A percentile compares a stretch with the other conserved stretches of the same genome.
These are phyloP conservation scores for Sinelater perroti DNA, from an alignment of 2,888 invertebrate genomes.

Conservation along the genomic window DNA sequence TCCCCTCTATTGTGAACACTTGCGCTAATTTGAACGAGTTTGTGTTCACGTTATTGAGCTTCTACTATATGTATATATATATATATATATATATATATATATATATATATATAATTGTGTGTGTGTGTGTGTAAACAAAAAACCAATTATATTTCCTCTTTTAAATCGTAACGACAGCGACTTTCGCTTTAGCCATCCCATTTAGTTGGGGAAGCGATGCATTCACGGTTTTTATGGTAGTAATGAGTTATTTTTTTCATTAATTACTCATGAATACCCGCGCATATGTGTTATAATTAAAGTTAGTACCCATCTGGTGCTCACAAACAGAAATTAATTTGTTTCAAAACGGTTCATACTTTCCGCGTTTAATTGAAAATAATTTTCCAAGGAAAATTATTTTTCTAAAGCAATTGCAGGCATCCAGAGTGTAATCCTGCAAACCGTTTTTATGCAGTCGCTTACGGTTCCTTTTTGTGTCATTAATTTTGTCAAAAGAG, in stretches of 20 bases:
- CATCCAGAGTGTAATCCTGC: not conserved
- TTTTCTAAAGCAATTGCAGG: not conserved
- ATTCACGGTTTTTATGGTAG: slow-evolving; percentile 14
- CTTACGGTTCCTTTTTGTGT: too few species aligned
- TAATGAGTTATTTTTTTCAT: slow-evolving; percentile 28
- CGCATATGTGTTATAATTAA: slow-evolving; percentile 29
- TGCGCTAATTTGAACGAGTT: too few species aligned
- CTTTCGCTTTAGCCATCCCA: slow-evolving; percentile 2
- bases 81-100: too few species aligned
- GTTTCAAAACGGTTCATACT: slow-evolving; percentile 25
- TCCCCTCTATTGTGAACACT: too few species aligned
- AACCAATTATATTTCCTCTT: not conserved
- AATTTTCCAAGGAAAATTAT: slow-evolving; percentile 24
- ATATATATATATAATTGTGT: too few species aligned
- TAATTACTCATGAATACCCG: slow-evolving; percentile 29
- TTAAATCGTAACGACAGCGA: too few species aligned
- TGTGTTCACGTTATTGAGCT: too few species aligned
- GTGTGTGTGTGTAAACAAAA: too few species aligned
- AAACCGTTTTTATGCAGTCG: not conserved
- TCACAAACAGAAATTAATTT: slow-evolving; percentile 29
- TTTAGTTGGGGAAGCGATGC: slow-evolving; percentile 6
- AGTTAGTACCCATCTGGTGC: slow-evolving; percentile 30
- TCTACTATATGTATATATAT: too few species aligned
- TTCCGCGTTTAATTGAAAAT: slow-evolving; percentile 25
- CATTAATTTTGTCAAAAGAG: not conserved